phyloP scores from a whole-genome alignment of 2,113 vertebrate genomes.

The Brienomyrus brachyistius region DNA sequence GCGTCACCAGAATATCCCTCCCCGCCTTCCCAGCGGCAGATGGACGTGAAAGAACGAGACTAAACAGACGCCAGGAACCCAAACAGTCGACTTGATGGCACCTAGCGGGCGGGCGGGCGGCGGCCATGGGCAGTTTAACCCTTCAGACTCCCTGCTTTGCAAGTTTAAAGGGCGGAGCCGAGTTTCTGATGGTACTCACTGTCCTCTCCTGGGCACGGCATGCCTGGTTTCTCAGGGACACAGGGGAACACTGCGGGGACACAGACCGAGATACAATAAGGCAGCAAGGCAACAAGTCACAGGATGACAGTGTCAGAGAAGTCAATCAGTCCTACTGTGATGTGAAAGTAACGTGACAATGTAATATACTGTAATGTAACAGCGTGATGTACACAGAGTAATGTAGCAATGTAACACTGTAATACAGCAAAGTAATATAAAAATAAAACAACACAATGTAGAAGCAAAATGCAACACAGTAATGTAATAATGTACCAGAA shows the following conservation, averaged over 20 bases:
- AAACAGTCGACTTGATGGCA: background rate
- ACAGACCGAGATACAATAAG: background rate
- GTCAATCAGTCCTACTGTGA: background rate
- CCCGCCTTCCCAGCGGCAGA: background rate
- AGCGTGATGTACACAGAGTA: background rate
- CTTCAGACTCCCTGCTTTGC: background rate
- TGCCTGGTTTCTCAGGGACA: constrained; percentile 89
- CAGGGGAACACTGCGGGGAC: constrained; percentile 83
- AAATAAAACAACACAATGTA: background rate
- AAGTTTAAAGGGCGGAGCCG: background rate
- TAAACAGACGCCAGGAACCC: background rate
- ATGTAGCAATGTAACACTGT: background rate
- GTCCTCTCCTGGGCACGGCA: constrained; percentile 96
- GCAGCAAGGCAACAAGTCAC: background rate
- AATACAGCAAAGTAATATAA: background rate
- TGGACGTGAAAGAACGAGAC: background rate
- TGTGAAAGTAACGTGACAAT: background rate
- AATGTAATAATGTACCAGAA: background rate
- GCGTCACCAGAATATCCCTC: background rate
- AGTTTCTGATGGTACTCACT: constrained; percentile 56
- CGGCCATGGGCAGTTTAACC: background rate
- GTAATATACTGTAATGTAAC: background rate
- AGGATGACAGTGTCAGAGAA: background rate
- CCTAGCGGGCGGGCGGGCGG: constrained; percentile 9
- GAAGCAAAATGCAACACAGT: background rate